phyloP scores from a whole-genome alignment of 2,797 vertebrate genomes.

The Graptemys geographica region DNA sequence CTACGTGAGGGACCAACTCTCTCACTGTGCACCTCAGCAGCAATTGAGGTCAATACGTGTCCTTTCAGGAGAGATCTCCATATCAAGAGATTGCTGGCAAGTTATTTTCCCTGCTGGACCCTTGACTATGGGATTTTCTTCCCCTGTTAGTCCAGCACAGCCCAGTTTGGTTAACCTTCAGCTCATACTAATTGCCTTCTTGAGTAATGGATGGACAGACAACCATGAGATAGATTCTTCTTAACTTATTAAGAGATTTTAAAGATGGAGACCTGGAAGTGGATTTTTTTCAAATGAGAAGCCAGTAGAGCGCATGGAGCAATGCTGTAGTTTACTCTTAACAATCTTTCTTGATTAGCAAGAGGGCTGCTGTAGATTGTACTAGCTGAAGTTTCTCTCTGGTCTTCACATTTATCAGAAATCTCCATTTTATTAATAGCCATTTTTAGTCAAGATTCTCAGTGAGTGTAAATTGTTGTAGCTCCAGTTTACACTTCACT shows the following conservation, averaged over 20 bases:
- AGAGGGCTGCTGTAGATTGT: neutral
- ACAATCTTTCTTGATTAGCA: conserved; percentile 10
- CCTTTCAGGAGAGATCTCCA: neutral
- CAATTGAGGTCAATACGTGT: neutral
- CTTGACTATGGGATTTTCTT: conserved; percentile 15
- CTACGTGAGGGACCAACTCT: neutral
- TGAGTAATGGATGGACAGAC: conserved; percentile 37
- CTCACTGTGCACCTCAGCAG: neutral
- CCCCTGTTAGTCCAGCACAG: neutral
- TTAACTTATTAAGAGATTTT: conserved; percentile 58
- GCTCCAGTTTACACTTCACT: conserved; percentile 32
- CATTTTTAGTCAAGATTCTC: neutral
- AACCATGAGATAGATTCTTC: neutral
- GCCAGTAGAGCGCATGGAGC: neutral
- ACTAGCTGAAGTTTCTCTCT: neutral
- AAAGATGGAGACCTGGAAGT: conserved; percentile 59
- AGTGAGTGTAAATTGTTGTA: conserved; percentile 52
- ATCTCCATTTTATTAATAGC: conserved; percentile 36
- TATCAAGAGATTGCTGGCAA: neutral
- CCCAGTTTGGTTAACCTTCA: conserved; percentile 9
- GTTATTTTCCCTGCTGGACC: neutral
- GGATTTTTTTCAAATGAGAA: conserved; percentile 28
- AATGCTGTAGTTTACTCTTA: conserved; percentile 9
- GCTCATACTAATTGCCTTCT: conserved; percentile 52
- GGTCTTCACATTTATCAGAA: conserved; percentile 39